Evolutionary conservation across 2,888 invertebrate genomes (phyloP), one percentile per base, ranked within the genome.

Genomic region (Leptinotarsa peninsularis): DNA sequence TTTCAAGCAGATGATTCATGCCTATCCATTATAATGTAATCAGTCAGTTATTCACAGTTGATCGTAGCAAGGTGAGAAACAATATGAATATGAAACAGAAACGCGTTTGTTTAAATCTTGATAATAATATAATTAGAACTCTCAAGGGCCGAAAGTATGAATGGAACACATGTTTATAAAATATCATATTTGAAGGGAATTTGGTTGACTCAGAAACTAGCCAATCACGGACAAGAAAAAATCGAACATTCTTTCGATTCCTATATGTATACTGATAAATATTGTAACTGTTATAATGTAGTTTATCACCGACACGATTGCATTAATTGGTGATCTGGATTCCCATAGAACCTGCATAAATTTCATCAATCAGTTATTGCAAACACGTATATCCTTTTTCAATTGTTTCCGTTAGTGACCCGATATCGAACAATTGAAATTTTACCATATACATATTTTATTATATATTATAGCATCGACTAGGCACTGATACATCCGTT

Each of bases 301-400:
- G 43, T 66, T 73, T 69, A 69, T 52, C 63, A 23, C 54, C 70
- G 74, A 74, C 74, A 74, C 70, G n/a, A 56, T 66, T 74, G 66
- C 74, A 74, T 74, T 63, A 17, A 63, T 63, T 63, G 17, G n/a
- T 33, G 63, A 10, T 63, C 63, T 63, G 63, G n/a, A 33, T 63
- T 63, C 63, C 63, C 43, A 43, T 33, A 43, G 43, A 63, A 63
- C 63, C 17, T 63, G 10, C 43, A 63, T 63, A n/a, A 63, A 17
- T 43, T 43, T 15, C 5, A 33, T 43, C 18, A 33, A 63, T 63
- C 63, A 63, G 33, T 43, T 63, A 63, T 43, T 43, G 27, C 23
- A 21, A 21, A 23, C 58, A 58, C 58, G 18, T 58, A 18, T 58
- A 33, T 63, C 13, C 5, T 33, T 33, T n/a, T 63, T 43, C 43